These are phyloP conservation scores for Chloromyia formosa DNA, from an alignment of 2,888 invertebrate genomes.

Conservation along the genomic window DNA sequence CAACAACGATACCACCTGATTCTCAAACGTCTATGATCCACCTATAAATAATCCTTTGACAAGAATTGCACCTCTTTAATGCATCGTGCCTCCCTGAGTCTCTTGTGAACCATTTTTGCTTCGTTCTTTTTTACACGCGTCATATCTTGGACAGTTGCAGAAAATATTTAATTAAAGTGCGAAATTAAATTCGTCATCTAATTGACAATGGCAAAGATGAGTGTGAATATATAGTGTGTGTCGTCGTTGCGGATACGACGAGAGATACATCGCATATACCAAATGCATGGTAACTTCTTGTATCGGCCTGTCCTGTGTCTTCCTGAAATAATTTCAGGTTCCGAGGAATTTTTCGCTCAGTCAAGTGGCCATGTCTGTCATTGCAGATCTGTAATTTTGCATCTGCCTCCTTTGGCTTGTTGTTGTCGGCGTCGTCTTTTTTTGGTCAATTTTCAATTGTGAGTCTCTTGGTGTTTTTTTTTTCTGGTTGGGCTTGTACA, in stretches of 20 bases:
- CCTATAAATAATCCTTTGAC: conserved; percentile 44
- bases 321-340: conserved; percentile 44
- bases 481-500: conserved; percentile 11
- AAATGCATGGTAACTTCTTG: not conserved
- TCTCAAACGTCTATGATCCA: not conserved
- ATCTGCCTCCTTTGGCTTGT: conserved; percentile 44
- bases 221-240: conserved; percentile 5
- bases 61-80: not conserved
- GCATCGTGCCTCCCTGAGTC: not conserved
- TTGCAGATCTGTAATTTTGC: conserved; percentile 46
- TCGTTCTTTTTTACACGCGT: conserved; percentile 12
- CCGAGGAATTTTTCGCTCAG: conserved; percentile 42
- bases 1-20: too few relatives aligned
- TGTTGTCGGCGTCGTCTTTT: conserved; percentile 25
- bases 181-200: conserved; percentile 49
- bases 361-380: conserved; percentile 45
- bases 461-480: conserved; percentile 1
- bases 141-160: conserved; percentile 18
- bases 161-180: conserved; percentile 47
- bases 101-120: not conserved
- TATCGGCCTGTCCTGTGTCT: not conserved
- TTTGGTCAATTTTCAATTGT: not conserved
- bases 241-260: not conserved
- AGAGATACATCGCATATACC: too few relatives aligned
- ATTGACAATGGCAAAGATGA: conserved; percentile 48